Evolutionary conservation across 2,113 vertebrate genomes (phyloP).

Genomic region (Chiloscyllium plagiosum): DNA sequence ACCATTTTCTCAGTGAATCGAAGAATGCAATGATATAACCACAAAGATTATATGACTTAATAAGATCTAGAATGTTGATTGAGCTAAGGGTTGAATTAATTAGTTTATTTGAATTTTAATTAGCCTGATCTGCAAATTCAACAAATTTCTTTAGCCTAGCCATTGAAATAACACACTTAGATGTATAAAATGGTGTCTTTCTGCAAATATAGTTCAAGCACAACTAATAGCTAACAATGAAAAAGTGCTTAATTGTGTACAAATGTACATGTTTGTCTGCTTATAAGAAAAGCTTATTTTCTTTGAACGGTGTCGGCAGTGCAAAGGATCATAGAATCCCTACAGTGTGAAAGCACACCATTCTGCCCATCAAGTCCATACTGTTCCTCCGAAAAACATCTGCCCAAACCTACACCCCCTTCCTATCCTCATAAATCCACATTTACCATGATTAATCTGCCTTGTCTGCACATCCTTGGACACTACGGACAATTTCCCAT

Average conservation of each 20-base stretch:
- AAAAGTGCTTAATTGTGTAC: background rate
- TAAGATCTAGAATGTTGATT: background rate
- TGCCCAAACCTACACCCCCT: too few relatives aligned
- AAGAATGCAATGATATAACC: background rate
- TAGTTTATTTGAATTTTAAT: background rate
- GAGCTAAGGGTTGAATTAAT: background rate
- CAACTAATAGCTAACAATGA: background rate
- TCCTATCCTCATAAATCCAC: too few relatives aligned
- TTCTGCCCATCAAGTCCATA: too few relatives aligned
- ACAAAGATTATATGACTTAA: background rate
- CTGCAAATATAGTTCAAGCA: background rate
- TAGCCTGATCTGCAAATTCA: background rate
- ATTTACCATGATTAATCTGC: too few relatives aligned
- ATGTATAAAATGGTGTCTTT: background rate
- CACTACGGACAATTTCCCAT: too few relatives aligned
- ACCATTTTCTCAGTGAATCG: background rate
- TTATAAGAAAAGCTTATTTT: too few relatives aligned
- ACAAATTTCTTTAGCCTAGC: background rate
- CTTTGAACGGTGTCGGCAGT: too few relatives aligned
- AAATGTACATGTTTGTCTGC: too few relatives aligned
- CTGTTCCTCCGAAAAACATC: too few relatives aligned
- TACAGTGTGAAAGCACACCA: too few relatives aligned
- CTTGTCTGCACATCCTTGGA: too few relatives aligned
- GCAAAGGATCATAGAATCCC: too few relatives aligned
- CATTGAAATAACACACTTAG: background rate